Conservation (phyloP, 2,888 invertebrate genomes). For the Meteorus colon region DNA sequence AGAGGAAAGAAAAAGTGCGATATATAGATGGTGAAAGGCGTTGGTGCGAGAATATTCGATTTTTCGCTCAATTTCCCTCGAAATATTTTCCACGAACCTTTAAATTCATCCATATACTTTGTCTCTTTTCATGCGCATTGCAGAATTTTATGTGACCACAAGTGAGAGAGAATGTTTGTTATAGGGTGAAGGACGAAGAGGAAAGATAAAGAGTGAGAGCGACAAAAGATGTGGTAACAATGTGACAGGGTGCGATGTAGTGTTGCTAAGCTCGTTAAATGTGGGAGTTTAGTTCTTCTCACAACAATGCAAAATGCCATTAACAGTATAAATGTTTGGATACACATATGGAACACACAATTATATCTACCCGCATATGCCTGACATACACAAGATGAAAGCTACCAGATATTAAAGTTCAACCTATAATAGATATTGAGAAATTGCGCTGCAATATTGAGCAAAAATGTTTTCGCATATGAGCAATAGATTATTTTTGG, state of each 20-base stretch:
- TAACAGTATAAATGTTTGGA: slow-evolving; percentile 30
- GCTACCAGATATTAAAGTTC: not conserved
- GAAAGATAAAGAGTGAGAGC: not conserved
- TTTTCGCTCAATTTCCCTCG: slow-evolving; percentile 71
- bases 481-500: slow-evolving; percentile 9
- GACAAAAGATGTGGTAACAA: not conserved
- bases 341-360: slow-evolving; percentile 8
- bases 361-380: too few relatives aligned
- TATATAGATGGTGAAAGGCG: slow-evolving; percentile 62
- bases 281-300: slow-evolving; percentile 47
- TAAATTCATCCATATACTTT: slow-evolving; percentile 8
- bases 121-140: not conserved
- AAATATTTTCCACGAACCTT: slow-evolving; percentile 58
- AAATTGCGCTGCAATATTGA: slow-evolving; percentile 2
- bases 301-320: slow-evolving; percentile 16
- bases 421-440: not conserved
- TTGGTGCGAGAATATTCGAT: slow-evolving; percentile 69
- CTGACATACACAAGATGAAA: not conserved
- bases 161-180: slow-evolving; percentile 20
- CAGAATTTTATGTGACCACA: slow-evolving; percentile 1
- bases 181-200: not conserved
- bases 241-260: slow-evolving; percentile 41
- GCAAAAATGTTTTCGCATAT: not conserved
- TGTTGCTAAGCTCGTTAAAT: slow-evolving; percentile 68
- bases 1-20: slow-evolving; percentile 9